phyloP scores from a whole-genome alignment of 64 coral and sea anemone species.

The Astreopora myriophthalma region DNA sequence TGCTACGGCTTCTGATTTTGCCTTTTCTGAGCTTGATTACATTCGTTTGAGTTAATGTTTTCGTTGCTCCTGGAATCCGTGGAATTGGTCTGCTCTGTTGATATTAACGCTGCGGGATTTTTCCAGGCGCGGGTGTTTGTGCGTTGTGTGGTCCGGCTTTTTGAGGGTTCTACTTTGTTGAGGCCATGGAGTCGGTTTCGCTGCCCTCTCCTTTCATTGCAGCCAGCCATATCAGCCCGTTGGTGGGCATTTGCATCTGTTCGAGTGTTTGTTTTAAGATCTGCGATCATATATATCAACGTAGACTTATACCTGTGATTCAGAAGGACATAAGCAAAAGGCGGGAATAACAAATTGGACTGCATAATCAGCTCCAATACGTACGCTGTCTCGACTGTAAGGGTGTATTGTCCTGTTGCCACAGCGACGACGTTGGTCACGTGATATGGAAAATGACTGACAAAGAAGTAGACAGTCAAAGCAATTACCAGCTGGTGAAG shows the following conservation, averaged over 20 bases:
- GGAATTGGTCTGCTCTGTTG: background rate
- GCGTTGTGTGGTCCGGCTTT: background rate
- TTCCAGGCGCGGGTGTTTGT: too few relatives aligned
- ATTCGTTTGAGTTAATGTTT: background rate
- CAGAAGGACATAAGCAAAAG: background rate
- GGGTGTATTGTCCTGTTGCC: background rate
- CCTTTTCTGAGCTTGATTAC: too few relatives aligned
- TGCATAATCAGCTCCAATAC: background rate
- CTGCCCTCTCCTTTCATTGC: background rate
- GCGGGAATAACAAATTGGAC: background rate
- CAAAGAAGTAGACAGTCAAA: conserved; percentile 1
- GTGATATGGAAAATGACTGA: background rate
- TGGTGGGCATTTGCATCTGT: background rate
- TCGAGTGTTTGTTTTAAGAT: too few relatives aligned
- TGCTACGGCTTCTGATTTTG: too few relatives aligned
- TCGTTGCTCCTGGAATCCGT: background rate
- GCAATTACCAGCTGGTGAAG: background rate
- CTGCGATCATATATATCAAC: background rate
- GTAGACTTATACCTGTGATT: background rate
- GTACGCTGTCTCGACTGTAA: background rate
- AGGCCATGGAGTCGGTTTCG: background rate
- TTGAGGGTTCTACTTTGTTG: background rate
- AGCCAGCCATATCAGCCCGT: background rate
- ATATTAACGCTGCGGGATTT: background rate
- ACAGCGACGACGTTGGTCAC: background rate